A percentile compares a stretch with the other conserved stretches of the same genome.
These are phyloP conservation scores for Morinoia aosen DNA, from an alignment of 2,888 invertebrate genomes.

Conservation along the genomic window DNA sequence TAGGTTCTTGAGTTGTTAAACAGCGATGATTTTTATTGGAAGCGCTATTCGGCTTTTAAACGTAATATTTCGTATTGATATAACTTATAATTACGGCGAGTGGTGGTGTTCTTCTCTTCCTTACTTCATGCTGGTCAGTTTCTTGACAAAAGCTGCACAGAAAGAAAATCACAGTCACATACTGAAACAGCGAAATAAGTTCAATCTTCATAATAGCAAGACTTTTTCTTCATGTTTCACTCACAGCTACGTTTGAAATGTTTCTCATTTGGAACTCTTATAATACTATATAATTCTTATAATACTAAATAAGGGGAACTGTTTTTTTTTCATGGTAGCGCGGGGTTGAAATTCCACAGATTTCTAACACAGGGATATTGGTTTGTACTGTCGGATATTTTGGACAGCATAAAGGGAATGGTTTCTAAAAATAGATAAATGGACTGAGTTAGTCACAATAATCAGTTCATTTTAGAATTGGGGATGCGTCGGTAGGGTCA, in stretches of 20 bases:
- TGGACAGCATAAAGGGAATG: neutral
- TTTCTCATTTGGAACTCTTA: neutral
- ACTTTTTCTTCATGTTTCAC: neutral
- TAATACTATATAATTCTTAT: no score
- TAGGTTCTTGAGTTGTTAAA: neutral
- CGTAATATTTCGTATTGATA: neutral
- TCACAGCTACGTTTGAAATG: neutral
- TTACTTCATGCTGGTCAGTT: conserved; percentile 5
- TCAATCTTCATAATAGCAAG: neutral
- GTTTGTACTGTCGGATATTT: neutral
- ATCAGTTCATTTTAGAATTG: neutral
- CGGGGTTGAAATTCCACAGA: neutral
- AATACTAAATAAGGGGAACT: neutral
- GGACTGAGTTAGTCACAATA: neutral
- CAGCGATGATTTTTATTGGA: neutral
- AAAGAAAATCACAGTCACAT: neutral
- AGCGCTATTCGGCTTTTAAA: neutral
- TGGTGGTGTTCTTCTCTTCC: conserved; percentile 7
- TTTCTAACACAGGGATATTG: neutral
- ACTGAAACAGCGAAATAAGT: neutral
- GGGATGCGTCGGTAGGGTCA: neutral
- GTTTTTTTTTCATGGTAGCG: neutral
- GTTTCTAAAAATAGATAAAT: neutral
- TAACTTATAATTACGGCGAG: conserved; percentile 21
- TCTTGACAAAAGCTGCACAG: conserved; percentile 46